These are phyloP conservation scores for Ricordea florida DNA, from an alignment of 92 coral and sea anemone genomes.

Conservation along the genomic window DNA sequence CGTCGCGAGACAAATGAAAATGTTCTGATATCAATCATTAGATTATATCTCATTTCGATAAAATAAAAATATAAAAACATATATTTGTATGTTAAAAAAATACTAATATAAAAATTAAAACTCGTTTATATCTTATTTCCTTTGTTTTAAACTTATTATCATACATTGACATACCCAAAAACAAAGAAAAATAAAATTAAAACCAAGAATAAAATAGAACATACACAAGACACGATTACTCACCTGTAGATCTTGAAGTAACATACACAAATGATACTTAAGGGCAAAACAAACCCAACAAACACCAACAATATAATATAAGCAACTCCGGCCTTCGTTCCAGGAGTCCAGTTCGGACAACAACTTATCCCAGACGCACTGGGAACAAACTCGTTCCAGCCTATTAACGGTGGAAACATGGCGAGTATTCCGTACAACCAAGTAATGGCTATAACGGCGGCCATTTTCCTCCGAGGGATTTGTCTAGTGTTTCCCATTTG, in stretches of 20 bases:
- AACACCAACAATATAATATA: constrained; percentile 52
- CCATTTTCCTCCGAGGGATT: background rate
- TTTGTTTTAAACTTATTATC: too few species aligned
- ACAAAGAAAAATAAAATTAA: too few species aligned
- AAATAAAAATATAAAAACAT: too few species aligned
- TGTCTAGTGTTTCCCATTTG: constrained; percentile 6
- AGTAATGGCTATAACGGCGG: constrained; percentile 22
- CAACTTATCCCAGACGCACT: constrained; percentile 63
- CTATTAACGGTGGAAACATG: constrained; percentile 60
- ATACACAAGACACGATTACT: background rate
- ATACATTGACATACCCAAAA: too few species aligned
- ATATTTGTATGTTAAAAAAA: too few species aligned
- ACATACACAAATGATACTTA: constrained; percentile 18
- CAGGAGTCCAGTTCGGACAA: constrained; percentile 63
- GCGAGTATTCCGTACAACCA: constrained; percentile 51
- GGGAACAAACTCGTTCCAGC: constrained; percentile 68
- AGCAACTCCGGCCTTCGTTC: constrained; percentile 25
- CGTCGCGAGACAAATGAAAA: too few species aligned
- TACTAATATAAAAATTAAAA: too few species aligned
- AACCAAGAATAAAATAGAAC: background rate
- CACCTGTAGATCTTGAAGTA: constrained; percentile 51
- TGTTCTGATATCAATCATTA: too few species aligned
- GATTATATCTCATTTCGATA: too few species aligned
- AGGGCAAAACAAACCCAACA: constrained; percentile 59
- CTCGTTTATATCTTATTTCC: too few species aligned